Percentiles rank a stretch among this genome's conserved stretches.
These are phyloP conservation scores for Erebia aethiops DNA, from an alignment of 2,888 invertebrate genomes.

Conservation along the genomic window DNA sequence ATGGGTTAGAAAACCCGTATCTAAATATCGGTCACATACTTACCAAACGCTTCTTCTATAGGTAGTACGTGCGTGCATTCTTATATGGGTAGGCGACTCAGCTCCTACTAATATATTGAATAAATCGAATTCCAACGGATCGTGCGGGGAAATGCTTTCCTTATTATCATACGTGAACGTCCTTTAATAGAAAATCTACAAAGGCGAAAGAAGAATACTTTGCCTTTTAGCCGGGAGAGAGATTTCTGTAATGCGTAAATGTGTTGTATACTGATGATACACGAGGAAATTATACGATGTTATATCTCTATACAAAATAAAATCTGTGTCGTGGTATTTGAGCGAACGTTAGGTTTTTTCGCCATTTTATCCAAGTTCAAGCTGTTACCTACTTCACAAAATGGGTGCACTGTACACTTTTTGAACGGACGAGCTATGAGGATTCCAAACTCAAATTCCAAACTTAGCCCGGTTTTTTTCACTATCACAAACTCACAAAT, in stretches of 20 bases:
- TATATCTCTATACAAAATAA: not conserved
- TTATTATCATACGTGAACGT: slow-evolving; percentile 53
- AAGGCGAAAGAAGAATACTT: slow-evolving; percentile 23
- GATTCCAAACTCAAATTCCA: too few relatives aligned
- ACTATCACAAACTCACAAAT: too few relatives aligned
- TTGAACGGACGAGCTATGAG: too few relatives aligned
- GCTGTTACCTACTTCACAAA: too few relatives aligned
- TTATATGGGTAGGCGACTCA: slow-evolving; percentile 21
- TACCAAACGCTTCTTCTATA: too few relatives aligned
- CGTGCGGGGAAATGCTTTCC: slow-evolving; percentile 46
- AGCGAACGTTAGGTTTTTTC: too few relatives aligned
- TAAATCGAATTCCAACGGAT: slow-evolving; percentile 63
- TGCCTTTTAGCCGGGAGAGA: slow-evolving; percentile 15
- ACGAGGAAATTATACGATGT: not conserved
- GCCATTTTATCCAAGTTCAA: too few relatives aligned
- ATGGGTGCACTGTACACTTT: too few relatives aligned
- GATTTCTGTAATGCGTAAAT: slow-evolving; percentile 14
- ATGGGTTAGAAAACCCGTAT: too few relatives aligned
- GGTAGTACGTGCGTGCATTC: slow-evolving; percentile 18
- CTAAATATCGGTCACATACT: not conserved
- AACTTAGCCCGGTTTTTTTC: too few relatives aligned
- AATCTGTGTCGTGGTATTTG: too few relatives aligned
- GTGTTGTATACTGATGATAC: slow-evolving; percentile 11
- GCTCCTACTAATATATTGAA: slow-evolving; percentile 49
- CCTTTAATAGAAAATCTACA: slow-evolving; percentile 39